A percentile compares a stretch with the other conserved stretches of the same genome.
These are phyloP conservation scores for Drosophila pseudotakahashii DNA, from an alignment of 2,888 invertebrate species.

Conservation along the genomic window DNA sequence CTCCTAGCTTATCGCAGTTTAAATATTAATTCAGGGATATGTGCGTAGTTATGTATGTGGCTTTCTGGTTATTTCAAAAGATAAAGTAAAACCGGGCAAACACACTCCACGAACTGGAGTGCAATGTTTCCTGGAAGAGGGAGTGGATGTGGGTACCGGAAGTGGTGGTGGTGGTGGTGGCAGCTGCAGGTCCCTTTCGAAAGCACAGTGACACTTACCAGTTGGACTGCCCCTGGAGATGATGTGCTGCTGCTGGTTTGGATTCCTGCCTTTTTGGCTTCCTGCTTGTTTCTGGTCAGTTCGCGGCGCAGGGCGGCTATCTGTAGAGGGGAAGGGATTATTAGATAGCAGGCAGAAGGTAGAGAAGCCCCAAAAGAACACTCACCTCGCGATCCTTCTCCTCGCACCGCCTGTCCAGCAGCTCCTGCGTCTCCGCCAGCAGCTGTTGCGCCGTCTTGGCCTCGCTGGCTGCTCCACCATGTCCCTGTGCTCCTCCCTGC, in stretches of 20 bases:
- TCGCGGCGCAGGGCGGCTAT: slow-evolving; percentile 83
- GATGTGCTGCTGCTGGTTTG: slow-evolving; percentile 10
- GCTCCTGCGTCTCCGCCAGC: too few species aligned
- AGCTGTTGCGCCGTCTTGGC: slow-evolving; percentile 69
- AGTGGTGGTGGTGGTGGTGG: not conserved
- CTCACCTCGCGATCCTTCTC: slow-evolving; percentile 88
- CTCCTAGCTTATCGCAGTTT: slow-evolving; percentile 66
- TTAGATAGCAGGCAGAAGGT: too few species aligned
- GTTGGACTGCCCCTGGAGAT: slow-evolving; percentile 10
- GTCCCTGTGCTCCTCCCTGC: not conserved
- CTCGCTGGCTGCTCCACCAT: not conserved
- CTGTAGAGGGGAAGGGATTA: slow-evolving; percentile 72
- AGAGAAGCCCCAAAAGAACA: slow-evolving; percentile 36
- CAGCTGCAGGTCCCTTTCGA: slow-evolving; percentile 21
- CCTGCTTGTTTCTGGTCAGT: slow-evolving; percentile 77
- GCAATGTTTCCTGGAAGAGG: slow-evolving; percentile 20
- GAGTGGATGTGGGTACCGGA: slow-evolving; percentile 8
- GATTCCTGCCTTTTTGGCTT: not conserved
- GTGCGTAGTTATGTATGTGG: not conserved
- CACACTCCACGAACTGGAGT: slow-evolving; percentile 11
- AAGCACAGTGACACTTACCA: slow-evolving; percentile 13
- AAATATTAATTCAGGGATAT: slow-evolving; percentile 77
- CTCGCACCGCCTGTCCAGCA: too few species aligned
- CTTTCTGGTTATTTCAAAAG: not conserved
- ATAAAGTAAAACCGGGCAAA: slow-evolving; percentile 16